These are phyloP conservation scores for Drosophila dives DNA, from an alignment of 2,888 invertebrate species.

Conservation along the genomic window DNA sequence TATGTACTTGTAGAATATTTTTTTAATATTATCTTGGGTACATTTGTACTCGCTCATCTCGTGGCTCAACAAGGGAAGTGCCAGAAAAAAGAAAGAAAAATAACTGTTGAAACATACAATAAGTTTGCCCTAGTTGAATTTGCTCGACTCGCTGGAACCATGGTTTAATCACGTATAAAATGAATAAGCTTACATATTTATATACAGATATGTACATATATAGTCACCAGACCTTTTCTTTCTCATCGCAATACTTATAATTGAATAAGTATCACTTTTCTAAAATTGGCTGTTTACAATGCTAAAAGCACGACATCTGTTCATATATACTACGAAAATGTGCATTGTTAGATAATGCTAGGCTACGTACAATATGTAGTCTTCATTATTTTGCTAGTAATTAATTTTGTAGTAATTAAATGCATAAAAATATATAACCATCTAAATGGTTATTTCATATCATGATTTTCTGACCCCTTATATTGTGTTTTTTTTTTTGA, in stretches of 20 bases:
- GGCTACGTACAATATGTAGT: neutral
- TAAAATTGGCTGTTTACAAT: neutral
- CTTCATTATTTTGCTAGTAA: neutral
- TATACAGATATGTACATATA: neutral
- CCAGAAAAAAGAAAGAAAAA: neutral
- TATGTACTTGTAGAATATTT: constrained; percentile 6
- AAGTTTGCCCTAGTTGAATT: neutral
- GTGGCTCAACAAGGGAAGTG: neutral
- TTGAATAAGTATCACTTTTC: neutral
- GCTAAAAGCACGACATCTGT: neutral
- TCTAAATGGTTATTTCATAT: neutral
- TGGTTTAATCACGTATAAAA: neutral
- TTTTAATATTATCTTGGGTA: constrained; percentile 27
- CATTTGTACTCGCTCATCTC: constrained; percentile 23
- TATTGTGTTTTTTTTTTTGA: neutral
- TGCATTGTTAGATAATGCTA: neutral
- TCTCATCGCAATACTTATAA: neutral
- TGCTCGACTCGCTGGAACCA: neutral
- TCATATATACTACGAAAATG: neutral
- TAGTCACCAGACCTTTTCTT: neutral
- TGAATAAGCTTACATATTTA: neutral
- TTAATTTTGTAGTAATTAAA: neutral
- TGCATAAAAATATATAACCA: neutral
- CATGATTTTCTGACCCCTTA: neutral
- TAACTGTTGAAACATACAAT: no score